Base-by-base conservation (phyloP, 2,797 vertebrate species). In the Gouania willdenowi region DNA sequence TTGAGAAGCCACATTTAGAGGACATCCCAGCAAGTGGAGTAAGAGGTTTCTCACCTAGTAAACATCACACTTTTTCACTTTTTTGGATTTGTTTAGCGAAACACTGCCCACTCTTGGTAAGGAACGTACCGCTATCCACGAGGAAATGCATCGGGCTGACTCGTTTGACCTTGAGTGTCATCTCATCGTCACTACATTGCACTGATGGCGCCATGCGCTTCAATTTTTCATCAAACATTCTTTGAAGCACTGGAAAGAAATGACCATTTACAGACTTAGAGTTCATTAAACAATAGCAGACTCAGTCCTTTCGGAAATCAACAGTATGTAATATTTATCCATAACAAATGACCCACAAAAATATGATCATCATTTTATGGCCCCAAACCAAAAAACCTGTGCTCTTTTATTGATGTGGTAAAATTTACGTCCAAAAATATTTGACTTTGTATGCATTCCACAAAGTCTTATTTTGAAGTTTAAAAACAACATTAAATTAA, bases 11-110 rank as follows among this genome's bases (percentile, higher is more conserved):
- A 51, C 81, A 79, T 10, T 28, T 27, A 3, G 58, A 21, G 5
- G 70, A 50, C 52, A 78, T 60, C 8, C 33, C 36, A 25, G 68
- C 59, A n/a, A 80, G 6, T 27, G 70, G 57, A n/a, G 60, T 55
- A 9, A 43, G 52, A 11, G 29, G 34, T 3, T 11, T 39, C 1
- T 56, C 35, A 35, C 45, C 79, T 80, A 46, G n/a, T n/a, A n/a
- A n/a, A n/a, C n/a, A n/a, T n/a, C n/a, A n/a, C 19, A 2, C 5
- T 4, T 20, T 20, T 19, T 20, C 19, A 5, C 1, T 19, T 3
- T 19, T 19, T 6, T 5, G 19, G 20, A n/a, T n/a, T 8, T 2
- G 5, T 5, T 3, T 1, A 8, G 8, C 6, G 2, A 7, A n/a
- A 15, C 7, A 19, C 6, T 12, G 4, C 5, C 16, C 3, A 27